These are phyloP conservation scores for Cephus nigrinus DNA, from an alignment of 2,888 invertebrate genomes.

Conservation along the genomic window DNA sequence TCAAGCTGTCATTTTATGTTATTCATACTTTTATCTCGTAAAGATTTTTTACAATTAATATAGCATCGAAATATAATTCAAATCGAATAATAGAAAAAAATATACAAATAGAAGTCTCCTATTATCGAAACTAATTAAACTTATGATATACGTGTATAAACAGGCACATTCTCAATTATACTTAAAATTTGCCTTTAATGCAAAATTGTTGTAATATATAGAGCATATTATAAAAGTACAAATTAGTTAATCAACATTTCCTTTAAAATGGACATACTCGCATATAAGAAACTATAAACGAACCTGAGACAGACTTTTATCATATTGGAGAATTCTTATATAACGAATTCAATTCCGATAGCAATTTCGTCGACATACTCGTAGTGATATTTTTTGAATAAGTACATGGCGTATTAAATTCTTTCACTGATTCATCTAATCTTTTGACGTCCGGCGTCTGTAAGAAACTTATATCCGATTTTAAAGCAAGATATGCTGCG, in stretches of 20 bases:
- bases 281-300: background rate
- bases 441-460: slow-evolving; percentile 39
- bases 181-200: background rate
- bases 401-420: background rate
- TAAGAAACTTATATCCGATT: slow-evolving; percentile 39
- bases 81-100: background rate
- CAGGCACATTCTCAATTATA: background rate
- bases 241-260: background rate
- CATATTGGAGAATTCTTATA: background rate
- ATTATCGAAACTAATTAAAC: background rate
- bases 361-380: background rate
- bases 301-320: background rate
- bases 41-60: background rate
- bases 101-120: background rate
- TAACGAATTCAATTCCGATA: background rate
- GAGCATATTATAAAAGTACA: background rate
- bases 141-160: background rate
- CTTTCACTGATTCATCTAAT: slow-evolving; percentile 3
- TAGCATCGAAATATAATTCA: background rate
- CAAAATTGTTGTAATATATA: background rate
- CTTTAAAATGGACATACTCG: background rate
- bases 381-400: background rate
- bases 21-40: background rate
- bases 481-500: slow-evolving; percentile 42
- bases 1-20: background rate